A percentile compares a stretch with the other conserved stretches of the same genome.
These are phyloP conservation scores for Psephotus haematonotus DNA, from an alignment of 2,113 vertebrate species.

Conservation along the genomic window DNA sequence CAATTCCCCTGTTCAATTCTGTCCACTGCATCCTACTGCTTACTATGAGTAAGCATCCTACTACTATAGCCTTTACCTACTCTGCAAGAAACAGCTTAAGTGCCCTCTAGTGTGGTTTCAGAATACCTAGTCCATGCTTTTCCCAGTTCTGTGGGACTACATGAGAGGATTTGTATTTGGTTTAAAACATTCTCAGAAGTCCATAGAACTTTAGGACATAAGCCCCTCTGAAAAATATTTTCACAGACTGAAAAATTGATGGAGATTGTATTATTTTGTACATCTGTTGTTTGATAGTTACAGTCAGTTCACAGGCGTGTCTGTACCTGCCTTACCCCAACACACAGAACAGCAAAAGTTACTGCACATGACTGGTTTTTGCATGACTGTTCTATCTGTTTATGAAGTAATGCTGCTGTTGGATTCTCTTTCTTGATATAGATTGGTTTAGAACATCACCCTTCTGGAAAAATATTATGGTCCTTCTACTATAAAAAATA, in stretches of 20 bases:
- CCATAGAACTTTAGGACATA: not conserved
- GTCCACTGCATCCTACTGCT: not conserved
- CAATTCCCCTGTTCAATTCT: not conserved
- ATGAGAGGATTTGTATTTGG: not conserved
- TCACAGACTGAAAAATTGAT: not conserved
- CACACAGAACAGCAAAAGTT: not conserved
- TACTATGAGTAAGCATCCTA: not conserved
- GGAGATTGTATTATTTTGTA: not conserved
- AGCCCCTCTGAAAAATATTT: not conserved
- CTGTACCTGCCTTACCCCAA: not conserved
- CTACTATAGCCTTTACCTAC: not conserved
- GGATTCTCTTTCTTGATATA: not conserved
- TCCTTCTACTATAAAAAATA: not conserved
- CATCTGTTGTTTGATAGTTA: not conserved
- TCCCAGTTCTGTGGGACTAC: not conserved
- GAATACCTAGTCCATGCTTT: not conserved
- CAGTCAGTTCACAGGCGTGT: not conserved
- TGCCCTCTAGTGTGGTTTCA: slow-evolving; percentile 66
- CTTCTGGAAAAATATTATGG: not conserved
- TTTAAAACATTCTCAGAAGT: not conserved
- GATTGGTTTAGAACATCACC: not conserved
- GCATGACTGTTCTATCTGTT: not conserved
- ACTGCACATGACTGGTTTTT: not conserved
- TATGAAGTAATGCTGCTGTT: not conserved
- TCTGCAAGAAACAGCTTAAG: slow-evolving; percentile 30